Evolutionary conservation across 2,888 invertebrate species (phyloP).

Genomic region (Ophioninae sp.): DNA sequence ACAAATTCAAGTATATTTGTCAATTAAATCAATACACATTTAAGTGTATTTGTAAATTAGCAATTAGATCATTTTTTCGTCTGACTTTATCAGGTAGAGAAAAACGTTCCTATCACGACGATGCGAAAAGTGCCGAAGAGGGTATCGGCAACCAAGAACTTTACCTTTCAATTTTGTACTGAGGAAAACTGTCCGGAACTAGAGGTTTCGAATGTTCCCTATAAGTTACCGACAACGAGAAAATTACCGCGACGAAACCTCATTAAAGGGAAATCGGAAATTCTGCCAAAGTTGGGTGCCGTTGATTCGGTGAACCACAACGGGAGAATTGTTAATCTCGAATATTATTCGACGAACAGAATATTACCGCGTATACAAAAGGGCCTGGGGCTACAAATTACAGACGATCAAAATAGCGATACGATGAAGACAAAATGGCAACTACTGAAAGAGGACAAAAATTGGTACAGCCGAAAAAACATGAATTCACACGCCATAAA

Average conservation of each 20-base stretch:
- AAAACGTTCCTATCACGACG: neutral
- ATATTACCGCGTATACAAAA: conserved; percentile 41
- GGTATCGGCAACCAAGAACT: conserved; percentile 70
- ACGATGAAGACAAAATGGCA: conserved; percentile 67
- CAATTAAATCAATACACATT: no score
- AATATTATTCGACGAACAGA: neutral
- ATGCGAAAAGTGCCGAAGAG: conserved; percentile 56
- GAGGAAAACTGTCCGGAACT: conserved; percentile 44
- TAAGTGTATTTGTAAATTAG: neutral
- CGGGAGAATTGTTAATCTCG: conserved; percentile 4
- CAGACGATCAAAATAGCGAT: conserved; percentile 19
- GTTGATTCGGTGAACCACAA: conserved; percentile 28
- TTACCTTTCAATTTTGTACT: conserved; percentile 70
- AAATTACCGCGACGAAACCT: conserved; percentile 24
- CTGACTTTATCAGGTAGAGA: conserved; percentile 1
- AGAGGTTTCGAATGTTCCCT: neutral
- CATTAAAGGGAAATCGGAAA: conserved; percentile 5
- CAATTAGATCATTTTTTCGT: neutral
- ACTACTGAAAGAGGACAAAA: conserved; percentile 39
- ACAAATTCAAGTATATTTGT: no score
- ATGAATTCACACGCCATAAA: conserved; percentile 54
- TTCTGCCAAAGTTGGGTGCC: conserved; percentile 23
- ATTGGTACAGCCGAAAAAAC: conserved; percentile 50
- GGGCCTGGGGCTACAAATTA: neutral
- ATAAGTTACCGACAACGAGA: neutral